These are phyloP conservation scores for Nesometra sesokonis DNA, from an alignment of 35 echinoderm and acorn worm species.

Conservation along the genomic window DNA sequence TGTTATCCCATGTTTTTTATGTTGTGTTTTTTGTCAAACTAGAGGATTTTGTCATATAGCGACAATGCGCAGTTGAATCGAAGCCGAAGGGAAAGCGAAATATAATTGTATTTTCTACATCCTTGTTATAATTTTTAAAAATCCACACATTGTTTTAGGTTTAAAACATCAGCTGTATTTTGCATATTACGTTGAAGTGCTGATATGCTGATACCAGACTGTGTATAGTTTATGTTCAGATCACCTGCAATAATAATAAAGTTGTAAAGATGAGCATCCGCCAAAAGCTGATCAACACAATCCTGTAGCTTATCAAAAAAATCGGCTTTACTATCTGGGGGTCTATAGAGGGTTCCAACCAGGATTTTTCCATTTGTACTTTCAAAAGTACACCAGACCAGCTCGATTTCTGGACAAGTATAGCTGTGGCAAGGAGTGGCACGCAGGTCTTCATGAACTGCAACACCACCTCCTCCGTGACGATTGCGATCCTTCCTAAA, in stretches of 20 bases:
- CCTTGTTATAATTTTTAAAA: neutral
- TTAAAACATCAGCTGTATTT: neutral
- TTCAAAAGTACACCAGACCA: neutral
- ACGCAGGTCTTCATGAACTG: neutral
- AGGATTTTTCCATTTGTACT: neutral
- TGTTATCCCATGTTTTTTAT: too few relatives aligned
- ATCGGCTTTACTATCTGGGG: neutral
- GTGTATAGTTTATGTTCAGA: neutral
- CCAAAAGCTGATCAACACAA: too few relatives aligned
- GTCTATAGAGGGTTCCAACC: neutral
- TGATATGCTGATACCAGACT: neutral
- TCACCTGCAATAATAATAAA: neutral
- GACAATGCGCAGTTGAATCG: too few relatives aligned
- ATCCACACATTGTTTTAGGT: neutral
- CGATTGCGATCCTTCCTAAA: conserved; percentile 12
- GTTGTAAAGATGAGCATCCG: neutral
- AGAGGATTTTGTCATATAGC: too few relatives aligned
- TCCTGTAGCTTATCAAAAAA: too few relatives aligned
- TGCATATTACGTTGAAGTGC: neutral
- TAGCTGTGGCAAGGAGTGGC: neutral
- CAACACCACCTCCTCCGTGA: neutral
- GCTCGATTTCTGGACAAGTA: neutral
- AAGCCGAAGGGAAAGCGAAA: too few relatives aligned
- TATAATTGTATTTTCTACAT: neutral
- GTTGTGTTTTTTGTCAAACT: too few relatives aligned